Evolutionary conservation across 2,113 vertebrate species (phyloP).

Genomic region (Phycodurus eques): DNA sequence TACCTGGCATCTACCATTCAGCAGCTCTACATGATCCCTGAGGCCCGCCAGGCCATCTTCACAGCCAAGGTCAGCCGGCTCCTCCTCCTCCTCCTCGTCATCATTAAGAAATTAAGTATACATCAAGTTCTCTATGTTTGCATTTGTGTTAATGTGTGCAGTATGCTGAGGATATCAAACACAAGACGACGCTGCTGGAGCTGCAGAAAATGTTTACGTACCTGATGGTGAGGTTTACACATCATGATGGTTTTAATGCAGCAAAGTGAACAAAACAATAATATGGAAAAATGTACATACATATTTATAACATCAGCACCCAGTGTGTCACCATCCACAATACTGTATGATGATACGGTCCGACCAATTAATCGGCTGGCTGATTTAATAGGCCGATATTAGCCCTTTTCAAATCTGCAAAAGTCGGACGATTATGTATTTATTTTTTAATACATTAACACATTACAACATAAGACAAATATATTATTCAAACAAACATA

Average conservation of each 20-base stretch:
- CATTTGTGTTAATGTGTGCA: constrained; percentile 52
- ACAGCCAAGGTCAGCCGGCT: constrained; percentile 85
- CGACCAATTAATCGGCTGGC: no score
- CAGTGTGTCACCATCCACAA: no score
- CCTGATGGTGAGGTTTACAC: constrained; percentile 82
- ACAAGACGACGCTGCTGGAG: constrained; percentile 96
- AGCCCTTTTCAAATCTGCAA: no score
- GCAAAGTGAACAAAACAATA: no score
- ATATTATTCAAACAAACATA: no score
- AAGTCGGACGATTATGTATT: no score
- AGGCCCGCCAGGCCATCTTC: constrained; percentile 95
- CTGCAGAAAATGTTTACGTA: constrained; percentile 99
- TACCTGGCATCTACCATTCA: constrained; percentile 99
- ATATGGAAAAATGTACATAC: no score
- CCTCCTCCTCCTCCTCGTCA: not conserved
- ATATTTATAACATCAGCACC: no score
- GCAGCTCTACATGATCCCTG: constrained; percentile 98
- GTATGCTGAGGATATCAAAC: constrained; percentile 99
- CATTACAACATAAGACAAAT: no score
- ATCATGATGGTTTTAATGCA: not conserved
- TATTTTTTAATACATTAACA: no score
- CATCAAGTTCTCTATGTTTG: not conserved
- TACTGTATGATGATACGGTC: no score
- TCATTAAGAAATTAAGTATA: not conserved
- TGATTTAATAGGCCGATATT: no score